Evolutionary conservation across 2,888 invertebrate genomes (phyloP).

Genomic region (Drosophila monieri): DNA sequence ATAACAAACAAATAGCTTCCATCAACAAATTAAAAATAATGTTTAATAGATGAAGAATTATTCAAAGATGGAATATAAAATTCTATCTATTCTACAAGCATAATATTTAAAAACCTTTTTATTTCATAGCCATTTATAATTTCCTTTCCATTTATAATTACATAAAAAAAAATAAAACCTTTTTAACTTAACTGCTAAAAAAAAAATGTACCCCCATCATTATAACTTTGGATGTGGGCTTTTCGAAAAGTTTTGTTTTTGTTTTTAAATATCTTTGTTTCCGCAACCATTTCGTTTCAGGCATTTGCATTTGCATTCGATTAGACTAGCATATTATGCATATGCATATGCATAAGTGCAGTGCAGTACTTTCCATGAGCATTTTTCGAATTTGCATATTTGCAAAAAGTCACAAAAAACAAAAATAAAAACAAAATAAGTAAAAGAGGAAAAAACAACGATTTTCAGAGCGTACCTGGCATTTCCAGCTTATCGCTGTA

Average conservation of each 20-base stretch:
- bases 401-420: conserved; percentile 1
- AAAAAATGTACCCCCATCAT: neutral
- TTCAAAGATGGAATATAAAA: neutral
- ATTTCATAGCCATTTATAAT: neutral
- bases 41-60: too few relatives aligned
- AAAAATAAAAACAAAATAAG: neutral
- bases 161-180: too few relatives aligned
- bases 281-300: conserved; percentile 29
- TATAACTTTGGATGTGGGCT: neutral
- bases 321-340: conserved; percentile 42
- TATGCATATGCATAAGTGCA: conserved; percentile 26
- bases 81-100: too few relatives aligned
- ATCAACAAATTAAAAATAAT: too few relatives aligned
- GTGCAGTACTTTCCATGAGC: conserved; percentile 8
- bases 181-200: neutral
- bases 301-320: conserved; percentile 62
- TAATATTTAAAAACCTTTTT: too few relatives aligned
- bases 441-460: conserved; percentile 7
- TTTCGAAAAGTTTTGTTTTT: neutral
- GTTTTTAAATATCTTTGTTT: neutral
- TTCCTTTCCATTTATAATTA: too few relatives aligned
- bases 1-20: too few relatives aligned
- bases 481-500: conserved; percentile 21
- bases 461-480: conserved; percentile 17
- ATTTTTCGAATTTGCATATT: conserved; percentile 18